Evolutionary conservation across 2,113 vertebrate genomes (phyloP), one percentile per base, ranked within the genome.

Genomic region (Chiloscyllium plagiosum): DNA sequence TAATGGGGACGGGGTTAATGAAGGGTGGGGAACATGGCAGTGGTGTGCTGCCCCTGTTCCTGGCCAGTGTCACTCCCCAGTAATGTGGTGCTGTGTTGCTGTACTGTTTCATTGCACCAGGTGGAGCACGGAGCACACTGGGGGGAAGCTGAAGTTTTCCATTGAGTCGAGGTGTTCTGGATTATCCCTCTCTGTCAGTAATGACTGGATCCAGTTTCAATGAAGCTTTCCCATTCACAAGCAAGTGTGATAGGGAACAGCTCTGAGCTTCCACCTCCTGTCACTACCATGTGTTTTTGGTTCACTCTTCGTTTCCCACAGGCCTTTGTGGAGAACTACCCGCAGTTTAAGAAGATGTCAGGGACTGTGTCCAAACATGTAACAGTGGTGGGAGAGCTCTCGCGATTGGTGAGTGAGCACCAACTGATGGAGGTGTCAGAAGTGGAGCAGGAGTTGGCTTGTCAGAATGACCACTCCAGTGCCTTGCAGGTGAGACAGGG

Each of bases 301-400:
- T 0, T 96, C 94, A 42, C 56, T 10, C 8, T 65, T 8, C n/a
- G 33, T 89, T 7, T 65, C 12, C 61, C 85, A 0, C 97, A 99
- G 99, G 99, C 99, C 0, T 99, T 99, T 50, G 99, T 99, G 95
- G 99, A 99, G 96, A 99, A 99, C 96, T 99, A 99, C 96, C 99
- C 99, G 0, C 99, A 99, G 97, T 99, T 99, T 96, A 99, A 99
- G 97, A 99, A 99, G 97, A 99, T 99, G 99, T 99, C 99, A 0
- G 99, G 99, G 61, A 98, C 99, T 0, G 99, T 99, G 19, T 99
- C 99, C 12, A 99, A 99, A 97, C 99, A 99, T 0, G 99, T 99
- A 97, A 99, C 99, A 0, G 99, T 99, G 96, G 99, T 99, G 22
- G 99, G 99, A 3, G 99, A 99, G 70, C 96, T 99, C 95, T 99